Conservation (phyloP, 2,888 invertebrate species). For the Drosophila tanythrix region DNA sequence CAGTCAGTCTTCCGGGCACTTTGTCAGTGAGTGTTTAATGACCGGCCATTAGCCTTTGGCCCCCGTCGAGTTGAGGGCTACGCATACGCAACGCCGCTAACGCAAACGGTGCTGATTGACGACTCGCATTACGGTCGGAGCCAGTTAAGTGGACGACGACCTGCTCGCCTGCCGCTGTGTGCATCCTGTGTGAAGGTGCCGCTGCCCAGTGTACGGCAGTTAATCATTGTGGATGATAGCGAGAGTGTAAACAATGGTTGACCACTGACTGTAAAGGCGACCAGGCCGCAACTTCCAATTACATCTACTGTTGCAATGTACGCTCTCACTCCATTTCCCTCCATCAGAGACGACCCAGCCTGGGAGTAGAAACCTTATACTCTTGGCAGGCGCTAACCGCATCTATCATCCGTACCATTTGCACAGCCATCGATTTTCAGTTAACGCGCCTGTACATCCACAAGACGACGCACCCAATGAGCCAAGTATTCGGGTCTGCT, state of each 20-base stretch:
- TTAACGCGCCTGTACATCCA: conserved; percentile 68
- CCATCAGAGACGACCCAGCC: conserved; percentile 36
- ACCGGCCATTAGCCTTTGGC: conserved; percentile 61
- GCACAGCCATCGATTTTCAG: conserved; percentile 82
- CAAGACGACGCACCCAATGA: conserved; percentile 61
- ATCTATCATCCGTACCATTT: conserved; percentile 84
- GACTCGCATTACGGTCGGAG: conserved; percentile 74
- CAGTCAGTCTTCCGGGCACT: conserved; percentile 60
- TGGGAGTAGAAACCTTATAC: conserved; percentile 53
- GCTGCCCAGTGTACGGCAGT: conserved; percentile 69
- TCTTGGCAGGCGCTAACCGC: conserved; percentile 70
- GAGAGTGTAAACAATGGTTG: conserved; percentile 72
- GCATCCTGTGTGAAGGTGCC: conserved; percentile 74
- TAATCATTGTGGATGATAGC: conserved; percentile 81
- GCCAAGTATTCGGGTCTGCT: conserved; percentile 77
- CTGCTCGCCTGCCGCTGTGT: conserved; percentile 41
- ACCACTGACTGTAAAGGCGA: conserved; percentile 38
- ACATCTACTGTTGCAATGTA: conserved; percentile 53
- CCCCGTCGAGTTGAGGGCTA: conserved; percentile 86
- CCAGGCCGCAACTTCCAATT: conserved; percentile 72
- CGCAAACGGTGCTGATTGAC: conserved; percentile 86
- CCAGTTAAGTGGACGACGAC: conserved; percentile 63
- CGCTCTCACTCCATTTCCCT: neutral
- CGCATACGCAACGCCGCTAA: conserved; percentile 89
- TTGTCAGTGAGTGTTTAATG: conserved; percentile 77